A percentile compares a stretch with the other conserved stretches of the same genome.
Evolutionary conservation across 2,113 vertebrate species (phyloP).

Genomic region (Hydrochoerus hydrochaeris): DNA sequence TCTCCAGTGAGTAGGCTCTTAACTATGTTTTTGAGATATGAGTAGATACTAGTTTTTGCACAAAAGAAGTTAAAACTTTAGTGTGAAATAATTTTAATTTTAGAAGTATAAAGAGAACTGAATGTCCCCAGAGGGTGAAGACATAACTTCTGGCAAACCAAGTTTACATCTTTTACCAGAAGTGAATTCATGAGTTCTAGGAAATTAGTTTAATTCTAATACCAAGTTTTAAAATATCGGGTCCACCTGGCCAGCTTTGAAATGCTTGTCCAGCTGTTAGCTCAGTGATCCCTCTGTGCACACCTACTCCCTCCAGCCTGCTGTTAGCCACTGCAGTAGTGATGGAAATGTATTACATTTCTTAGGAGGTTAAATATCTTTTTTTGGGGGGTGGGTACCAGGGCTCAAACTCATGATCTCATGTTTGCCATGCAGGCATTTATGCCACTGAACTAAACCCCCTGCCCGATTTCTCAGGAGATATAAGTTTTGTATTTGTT

Average conservation of each 20-base stretch:
- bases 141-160: constrained; percentile 1
- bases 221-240: constrained; percentile 57
- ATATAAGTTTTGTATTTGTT: constrained; percentile 37
- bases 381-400: too few species aligned
- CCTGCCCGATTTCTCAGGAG: background rate
- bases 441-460: too few species aligned
- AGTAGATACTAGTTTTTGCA: constrained; percentile 18
- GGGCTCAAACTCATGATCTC: too few species aligned
- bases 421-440: too few species aligned
- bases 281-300: background rate
- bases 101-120: constrained; percentile 53
- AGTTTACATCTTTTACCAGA: constrained; percentile 47
- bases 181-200: constrained; percentile 38
- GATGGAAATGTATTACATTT: background rate
- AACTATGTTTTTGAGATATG: constrained; percentile 15
- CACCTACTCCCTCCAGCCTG: background rate
- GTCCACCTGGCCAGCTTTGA: background rate
- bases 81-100: background rate
- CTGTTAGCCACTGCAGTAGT: background rate
- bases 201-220: constrained; percentile 54
- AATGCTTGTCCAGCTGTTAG: constrained; percentile 5
- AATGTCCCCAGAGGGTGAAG: background rate
- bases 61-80: constrained; percentile 74
- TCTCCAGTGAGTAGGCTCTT: background rate
- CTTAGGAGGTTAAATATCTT: too few species aligned